Conservation (phyloP, 2,113 vertebrate genomes). For the Pelusios castaneus region DNA sequence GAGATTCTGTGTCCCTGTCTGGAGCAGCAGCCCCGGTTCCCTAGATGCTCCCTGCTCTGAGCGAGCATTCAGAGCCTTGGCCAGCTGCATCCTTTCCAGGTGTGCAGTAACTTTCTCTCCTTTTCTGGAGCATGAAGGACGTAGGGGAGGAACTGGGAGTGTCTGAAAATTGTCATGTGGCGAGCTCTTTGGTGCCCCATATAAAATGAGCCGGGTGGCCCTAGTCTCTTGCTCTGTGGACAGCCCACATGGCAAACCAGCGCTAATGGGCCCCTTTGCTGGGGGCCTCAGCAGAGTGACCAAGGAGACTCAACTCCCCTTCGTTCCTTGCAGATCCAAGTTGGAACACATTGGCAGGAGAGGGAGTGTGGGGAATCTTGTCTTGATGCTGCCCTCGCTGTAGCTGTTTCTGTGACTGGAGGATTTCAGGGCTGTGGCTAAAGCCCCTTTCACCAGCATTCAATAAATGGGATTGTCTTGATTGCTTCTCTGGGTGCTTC, state of each 20-base stretch:
- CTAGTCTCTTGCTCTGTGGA: background rate
- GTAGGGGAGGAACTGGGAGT: background rate
- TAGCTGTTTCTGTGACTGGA: background rate
- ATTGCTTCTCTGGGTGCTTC: background rate
- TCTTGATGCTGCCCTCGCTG: constrained; percentile 17
- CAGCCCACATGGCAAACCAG: background rate
- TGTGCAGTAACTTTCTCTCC: background rate
- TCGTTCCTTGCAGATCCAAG: background rate
- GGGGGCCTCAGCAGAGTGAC: background rate
- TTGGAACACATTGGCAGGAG: background rate
- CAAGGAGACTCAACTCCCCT: background rate
- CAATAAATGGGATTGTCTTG: background rate
- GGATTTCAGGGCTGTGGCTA: background rate
- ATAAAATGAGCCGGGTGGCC: background rate
- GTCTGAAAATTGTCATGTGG: background rate
- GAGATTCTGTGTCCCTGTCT: background rate
- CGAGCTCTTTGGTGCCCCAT: background rate
- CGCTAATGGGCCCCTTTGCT: background rate
- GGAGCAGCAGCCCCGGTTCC: background rate
- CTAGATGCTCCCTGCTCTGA: background rate
- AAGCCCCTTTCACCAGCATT: background rate
- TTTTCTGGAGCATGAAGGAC: background rate
- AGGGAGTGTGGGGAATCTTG: background rate
- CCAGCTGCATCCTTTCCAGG: background rate
- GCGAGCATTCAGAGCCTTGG: background rate